Evolutionary conservation across 2,888 invertebrate genomes (phyloP), one percentile per base, ranked within the genome.

Genomic region (Eumerus sabulonum): DNA sequence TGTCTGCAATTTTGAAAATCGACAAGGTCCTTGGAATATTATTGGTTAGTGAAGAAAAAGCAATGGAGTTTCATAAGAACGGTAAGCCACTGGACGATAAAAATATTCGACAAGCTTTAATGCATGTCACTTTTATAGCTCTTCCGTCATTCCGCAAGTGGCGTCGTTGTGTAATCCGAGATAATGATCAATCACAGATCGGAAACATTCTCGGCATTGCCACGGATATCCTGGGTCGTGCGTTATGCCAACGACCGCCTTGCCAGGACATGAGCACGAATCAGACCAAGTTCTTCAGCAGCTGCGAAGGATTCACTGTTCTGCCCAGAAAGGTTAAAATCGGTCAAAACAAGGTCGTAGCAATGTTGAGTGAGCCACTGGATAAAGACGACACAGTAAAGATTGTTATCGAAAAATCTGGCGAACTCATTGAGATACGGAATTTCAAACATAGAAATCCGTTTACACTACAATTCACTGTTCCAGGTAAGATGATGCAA

Each of bases 121-220:
- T 27, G 27, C 36, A 4, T 48, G 36, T 3, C 54, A 9, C 1
- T 9, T 44, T 79, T 66, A 17, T 60, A 84, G 94, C 93, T 54
- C 91, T 95, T 83, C 92, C 93, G 1, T 92, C 92, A 50, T 95
- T 94, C 86, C 92, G 93, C 71, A 93, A 93, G 84, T 96, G 96
- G 96, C 92, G 93, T 73, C 93, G 94, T 86, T 93, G 95, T 90
- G 91, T 91, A 48, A 94, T 94, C 14, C 93, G 94, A 54, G 95
- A 96, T 85, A 94, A 95, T 86, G 96, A 96, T 87, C 94, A 94
- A 60, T 93, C 93, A 0, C 95, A 95, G 85, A 95, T 96, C 38
- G 94, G 94, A 82, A 94, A 95, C 77, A 94, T 96, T 85, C 90
- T 96, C n/a, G 93, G 94, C 0, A 93, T 94, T 7, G 95, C 96